Evolutionary conservation across 1,140 invertebrate species (phyloP).

Genomic region (Lethrus apterus): DNA sequence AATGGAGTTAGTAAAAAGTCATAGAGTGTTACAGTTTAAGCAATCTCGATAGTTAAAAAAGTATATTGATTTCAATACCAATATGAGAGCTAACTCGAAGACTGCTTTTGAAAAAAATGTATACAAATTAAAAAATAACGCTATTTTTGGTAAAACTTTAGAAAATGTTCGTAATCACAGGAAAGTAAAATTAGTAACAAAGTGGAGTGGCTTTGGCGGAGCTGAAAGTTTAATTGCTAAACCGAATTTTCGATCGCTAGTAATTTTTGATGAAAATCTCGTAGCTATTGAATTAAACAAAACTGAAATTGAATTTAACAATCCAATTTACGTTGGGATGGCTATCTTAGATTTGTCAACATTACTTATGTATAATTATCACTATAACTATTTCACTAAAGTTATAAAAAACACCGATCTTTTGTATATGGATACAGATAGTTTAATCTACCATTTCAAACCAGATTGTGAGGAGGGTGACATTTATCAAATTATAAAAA

Average conservation of each 20-base stretch:
- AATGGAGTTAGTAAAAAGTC: conserved; percentile 22
- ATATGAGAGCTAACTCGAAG: conserved; percentile 16
- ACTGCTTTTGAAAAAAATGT: conserved; percentile 23
- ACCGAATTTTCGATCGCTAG: conserved; percentile 33
- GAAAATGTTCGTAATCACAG: conserved; percentile 7
- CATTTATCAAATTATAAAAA: conserved; percentile 27
- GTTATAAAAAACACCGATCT: conserved; percentile 24
- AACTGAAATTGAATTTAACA: conserved; percentile 26
- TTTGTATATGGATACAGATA: conserved; percentile 38
- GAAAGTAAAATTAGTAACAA: background rate
- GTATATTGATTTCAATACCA: conserved; percentile 23
- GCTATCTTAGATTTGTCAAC: conserved; percentile 26
- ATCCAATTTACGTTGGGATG: conserved; percentile 26
- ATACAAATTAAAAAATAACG: conserved; percentile 21
- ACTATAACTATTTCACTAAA: conserved; percentile 19
- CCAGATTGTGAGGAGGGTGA: conserved; percentile 17
- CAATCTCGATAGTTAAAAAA: conserved; percentile 22
- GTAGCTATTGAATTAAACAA: conserved; percentile 30
- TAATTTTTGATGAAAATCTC: conserved; percentile 31
- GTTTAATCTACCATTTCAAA: conserved; percentile 31
- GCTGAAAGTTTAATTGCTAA: conserved; percentile 24
- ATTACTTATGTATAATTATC: conserved; percentile 23
- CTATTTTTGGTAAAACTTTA: conserved; percentile 2
- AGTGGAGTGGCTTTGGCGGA: conserved; percentile 16
- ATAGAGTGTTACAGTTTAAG: conserved; percentile 21